Evolutionary conservation across 2,797 vertebrate genomes (phyloP).

Genomic region (Acanthopagrus latus): DNA sequence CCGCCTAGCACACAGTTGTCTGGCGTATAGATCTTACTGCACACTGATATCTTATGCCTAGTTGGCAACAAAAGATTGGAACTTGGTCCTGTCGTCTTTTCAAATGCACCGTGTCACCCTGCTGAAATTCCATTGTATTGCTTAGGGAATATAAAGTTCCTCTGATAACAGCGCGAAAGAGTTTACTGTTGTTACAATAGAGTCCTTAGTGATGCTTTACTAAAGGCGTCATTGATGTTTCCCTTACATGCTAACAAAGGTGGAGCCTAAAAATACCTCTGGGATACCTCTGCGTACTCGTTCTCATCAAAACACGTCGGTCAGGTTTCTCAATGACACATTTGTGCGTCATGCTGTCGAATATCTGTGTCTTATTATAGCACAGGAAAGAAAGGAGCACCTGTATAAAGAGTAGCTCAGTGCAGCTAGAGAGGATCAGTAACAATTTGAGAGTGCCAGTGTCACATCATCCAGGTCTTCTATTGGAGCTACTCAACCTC

Average conservation of each 20-base stretch:
- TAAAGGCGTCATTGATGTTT: conserved; percentile 8
- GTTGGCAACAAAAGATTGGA: neutral
- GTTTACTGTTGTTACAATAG: conserved; percentile 5
- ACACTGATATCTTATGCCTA: neutral
- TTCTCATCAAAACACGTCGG: conserved; percentile 48
- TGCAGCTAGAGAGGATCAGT: neutral
- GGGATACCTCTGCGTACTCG: conserved; percentile 19
- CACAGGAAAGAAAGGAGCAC: neutral
- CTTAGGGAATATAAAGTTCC: neutral
- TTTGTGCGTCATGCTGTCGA: conserved; percentile 56
- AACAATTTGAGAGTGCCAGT: neutral
- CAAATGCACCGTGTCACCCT: neutral
- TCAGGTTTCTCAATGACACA: conserved; percentile 58
- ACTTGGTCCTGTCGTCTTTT: neutral
- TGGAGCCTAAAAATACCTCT: conserved; percentile 12
- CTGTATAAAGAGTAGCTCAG: conserved; percentile 45
- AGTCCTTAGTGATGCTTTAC: conserved; percentile 4
- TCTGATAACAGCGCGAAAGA: neutral
- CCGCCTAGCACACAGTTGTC: too few species aligned
- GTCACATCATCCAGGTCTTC: neutral
- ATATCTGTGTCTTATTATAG: conserved; percentile 38
- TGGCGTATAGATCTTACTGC: neutral
- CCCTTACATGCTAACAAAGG: conserved; percentile 13
- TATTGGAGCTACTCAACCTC: neutral
- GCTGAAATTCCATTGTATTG: neutral